Conservation (phyloP, 2,113 vertebrate species). For the Ciconia maguari region DNA sequence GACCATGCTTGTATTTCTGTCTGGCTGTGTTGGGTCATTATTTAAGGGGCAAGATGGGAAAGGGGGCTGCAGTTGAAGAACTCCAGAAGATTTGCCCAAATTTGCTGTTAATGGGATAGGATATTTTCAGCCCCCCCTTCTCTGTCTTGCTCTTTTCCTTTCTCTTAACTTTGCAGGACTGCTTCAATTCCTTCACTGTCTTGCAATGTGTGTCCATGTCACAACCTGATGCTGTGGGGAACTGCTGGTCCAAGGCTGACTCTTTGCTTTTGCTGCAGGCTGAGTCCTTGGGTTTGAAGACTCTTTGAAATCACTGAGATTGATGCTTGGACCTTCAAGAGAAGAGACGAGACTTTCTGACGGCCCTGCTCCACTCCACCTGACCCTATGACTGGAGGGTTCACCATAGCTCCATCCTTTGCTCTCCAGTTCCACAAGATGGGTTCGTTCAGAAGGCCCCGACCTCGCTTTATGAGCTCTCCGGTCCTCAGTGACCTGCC, state of each 20-base stretch:
- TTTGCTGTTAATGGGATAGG: not conserved
- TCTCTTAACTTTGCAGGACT: not conserved
- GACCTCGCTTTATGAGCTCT: slow-evolving; percentile 95
- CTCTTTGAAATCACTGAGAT: not conserved
- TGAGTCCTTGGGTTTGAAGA: not conserved
- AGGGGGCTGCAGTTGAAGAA: not conserved
- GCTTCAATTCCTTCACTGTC: not conserved
- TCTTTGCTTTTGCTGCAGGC: slow-evolving; percentile 14
- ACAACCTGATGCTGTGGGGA: rapidly evolving
- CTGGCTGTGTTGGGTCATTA: not conserved
- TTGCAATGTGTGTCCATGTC: rapidly evolving
- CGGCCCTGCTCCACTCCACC: not conserved
- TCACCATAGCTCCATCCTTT: slow-evolving; percentile 21
- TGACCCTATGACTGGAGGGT: slow-evolving; percentile 73
- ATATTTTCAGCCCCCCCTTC: not conserved
- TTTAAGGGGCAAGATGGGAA: not conserved
- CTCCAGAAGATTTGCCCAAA: not conserved
- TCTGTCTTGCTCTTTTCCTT: not conserved
- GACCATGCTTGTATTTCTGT: not conserved
- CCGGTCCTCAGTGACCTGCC: slow-evolving; percentile 91
- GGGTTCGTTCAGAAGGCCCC: slow-evolving; percentile 79
- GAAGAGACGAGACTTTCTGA: slow-evolving; percentile 12
- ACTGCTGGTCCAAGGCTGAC: not conserved
- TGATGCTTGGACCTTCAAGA: not conserved
- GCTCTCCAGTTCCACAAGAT: slow-evolving; percentile 69